Conservation (phyloP, 2,797 vertebrate genomes). For the Xenopus petersii region DNA sequence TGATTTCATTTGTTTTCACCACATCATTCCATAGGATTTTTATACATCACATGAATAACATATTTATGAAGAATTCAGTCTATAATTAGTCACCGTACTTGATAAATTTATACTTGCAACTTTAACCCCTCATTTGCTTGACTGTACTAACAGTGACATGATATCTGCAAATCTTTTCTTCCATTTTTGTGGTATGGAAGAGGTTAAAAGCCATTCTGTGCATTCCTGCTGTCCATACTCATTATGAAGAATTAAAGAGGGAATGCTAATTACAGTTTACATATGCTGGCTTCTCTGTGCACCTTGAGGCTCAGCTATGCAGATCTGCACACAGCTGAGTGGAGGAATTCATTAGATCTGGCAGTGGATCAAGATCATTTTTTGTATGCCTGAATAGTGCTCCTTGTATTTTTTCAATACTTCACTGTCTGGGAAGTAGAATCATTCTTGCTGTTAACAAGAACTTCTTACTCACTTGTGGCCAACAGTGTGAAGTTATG, state of each 20-base stretch:
- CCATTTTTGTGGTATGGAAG: not conserved
- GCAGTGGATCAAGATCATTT: conserved; percentile 21
- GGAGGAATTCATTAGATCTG: conserved; percentile 26
- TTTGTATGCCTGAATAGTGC: conserved; percentile 31
- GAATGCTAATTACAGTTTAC: conserved; percentile 46
- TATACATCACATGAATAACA: no score
- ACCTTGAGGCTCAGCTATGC: conserved; percentile 38
- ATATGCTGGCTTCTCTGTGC: conserved; percentile 33
- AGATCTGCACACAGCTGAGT: not conserved
- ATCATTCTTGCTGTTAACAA: no score
- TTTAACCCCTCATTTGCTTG: no score
- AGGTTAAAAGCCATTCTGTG: conserved; percentile 2
- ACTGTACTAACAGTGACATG: no score
- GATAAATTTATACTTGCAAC: no score
- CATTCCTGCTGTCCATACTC: not conserved
- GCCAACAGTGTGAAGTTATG: no score
- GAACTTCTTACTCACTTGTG: no score
- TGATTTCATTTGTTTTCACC: conserved; percentile 8
- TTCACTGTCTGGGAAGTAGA: not conserved
- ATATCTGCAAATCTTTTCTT: not conserved
- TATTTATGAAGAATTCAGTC: no score
- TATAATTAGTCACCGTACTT: no score
- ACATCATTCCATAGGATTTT: conserved; percentile 4
- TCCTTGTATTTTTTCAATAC: conserved; percentile 5
- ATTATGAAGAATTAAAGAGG: not conserved